Conservation (phyloP, 1,140 invertebrate species). For the Archivesica marissinica region DNA sequence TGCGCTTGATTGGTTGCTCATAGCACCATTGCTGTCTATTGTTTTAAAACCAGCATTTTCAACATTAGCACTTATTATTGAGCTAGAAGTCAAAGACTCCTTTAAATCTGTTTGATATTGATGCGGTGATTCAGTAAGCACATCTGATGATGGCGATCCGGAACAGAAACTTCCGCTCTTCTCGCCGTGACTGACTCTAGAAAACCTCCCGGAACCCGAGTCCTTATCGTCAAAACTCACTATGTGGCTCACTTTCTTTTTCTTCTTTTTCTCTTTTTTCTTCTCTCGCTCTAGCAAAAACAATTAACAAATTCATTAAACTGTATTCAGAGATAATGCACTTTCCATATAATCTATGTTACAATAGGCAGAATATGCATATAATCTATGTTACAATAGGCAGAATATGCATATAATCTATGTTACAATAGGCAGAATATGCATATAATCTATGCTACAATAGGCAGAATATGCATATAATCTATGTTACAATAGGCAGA, state of each 20-base stretch:
- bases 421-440: too few species aligned
- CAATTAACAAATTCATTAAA: background rate
- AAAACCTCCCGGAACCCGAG: slow-evolving; percentile 39
- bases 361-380: too few species aligned
- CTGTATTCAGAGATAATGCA: too few species aligned
- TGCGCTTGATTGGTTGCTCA: background rate
- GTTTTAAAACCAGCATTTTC: slow-evolving; percentile 31
- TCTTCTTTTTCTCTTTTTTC: slow-evolving; percentile 85
- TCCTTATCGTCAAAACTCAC: slow-evolving; percentile 88
- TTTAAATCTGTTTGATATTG: background rate
- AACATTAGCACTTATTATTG: slow-evolving; percentile 27
- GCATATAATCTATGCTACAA: too few species aligned
- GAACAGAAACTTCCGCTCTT: slow-evolving; percentile 35
- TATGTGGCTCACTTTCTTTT: slow-evolving; percentile 87
- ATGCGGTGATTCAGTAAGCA: background rate
- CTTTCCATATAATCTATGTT: too few species aligned
- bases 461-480: too few species aligned
- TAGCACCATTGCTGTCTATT: slow-evolving; percentile 9
- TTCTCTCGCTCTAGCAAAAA: slow-evolving; percentile 70
- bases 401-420: too few species aligned
- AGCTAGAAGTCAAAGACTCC: slow-evolving; percentile 1
- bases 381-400: too few species aligned
- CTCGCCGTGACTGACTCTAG: background rate
- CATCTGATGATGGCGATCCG: slow-evolving; percentile 33
- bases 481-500: too few species aligned